Conservation (phyloP, 2,888 invertebrate species). For the Neelides folsomi region DNA sequence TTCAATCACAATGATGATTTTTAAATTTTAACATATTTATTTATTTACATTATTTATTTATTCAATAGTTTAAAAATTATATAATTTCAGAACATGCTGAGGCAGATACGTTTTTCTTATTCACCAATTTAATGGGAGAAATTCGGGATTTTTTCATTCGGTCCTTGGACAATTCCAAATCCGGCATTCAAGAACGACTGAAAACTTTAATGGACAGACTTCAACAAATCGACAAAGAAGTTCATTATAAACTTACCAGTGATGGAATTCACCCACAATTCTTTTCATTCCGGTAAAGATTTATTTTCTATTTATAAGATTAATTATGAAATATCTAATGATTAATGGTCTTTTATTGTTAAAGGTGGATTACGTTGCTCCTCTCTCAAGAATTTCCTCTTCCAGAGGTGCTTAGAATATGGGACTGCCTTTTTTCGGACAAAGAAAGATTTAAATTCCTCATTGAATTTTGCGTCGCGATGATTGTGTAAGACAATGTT, state of each 20-base stretch:
- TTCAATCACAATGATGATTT: conserved; percentile 1
- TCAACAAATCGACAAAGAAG: conserved; percentile 57
- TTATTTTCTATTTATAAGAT: conserved; percentile 7
- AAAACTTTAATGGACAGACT: conserved; percentile 60
- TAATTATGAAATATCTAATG: conserved; percentile 9
- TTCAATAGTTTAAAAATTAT: not conserved
- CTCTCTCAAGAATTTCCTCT: conserved; percentile 94
- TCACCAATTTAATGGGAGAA: conserved; percentile 95
- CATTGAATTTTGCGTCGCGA: conserved; percentile 85
- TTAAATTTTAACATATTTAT: conserved; percentile 6
- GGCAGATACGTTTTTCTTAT: conserved; percentile 95
- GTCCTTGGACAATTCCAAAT: conserved; percentile 79
- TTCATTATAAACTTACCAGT: conserved; percentile 62
- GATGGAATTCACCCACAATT: conserved; percentile 79
- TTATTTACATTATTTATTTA: not conserved
- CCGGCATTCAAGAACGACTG: conserved; percentile 88
- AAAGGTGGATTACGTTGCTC: conserved; percentile 84
- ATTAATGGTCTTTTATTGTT: conserved; percentile 29
- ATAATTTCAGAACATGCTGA: conserved; percentile 65
- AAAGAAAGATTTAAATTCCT: conserved; percentile 77
- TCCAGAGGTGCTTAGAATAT: conserved; percentile 91
- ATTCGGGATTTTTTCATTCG: conserved; percentile 96
- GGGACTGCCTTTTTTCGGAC: conserved; percentile 94
- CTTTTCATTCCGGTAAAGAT: conserved; percentile 24
- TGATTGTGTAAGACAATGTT: conserved; percentile 81